Percentiles rank a stretch among this genome's conserved stretches.
Evolutionary conservation across 2,888 invertebrate species (phyloP).

Genomic region (Chelonus formosanus): DNA sequence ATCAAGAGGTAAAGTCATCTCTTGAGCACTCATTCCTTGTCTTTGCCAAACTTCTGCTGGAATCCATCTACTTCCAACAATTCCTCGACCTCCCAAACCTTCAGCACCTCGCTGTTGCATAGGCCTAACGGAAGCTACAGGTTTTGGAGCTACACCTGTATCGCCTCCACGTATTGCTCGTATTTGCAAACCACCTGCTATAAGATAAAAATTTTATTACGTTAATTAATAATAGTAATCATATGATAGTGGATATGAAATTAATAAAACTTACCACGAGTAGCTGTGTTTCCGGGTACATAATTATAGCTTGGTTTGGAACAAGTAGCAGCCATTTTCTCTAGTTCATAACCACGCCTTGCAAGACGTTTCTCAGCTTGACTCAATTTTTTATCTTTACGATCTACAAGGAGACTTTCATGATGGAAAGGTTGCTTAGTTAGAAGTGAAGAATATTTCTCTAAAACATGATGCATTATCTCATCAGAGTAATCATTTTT

Average conservation of each 20-base stretch:
- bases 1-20: constrained; percentile 92
- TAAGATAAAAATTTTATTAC: constrained; percentile 25
- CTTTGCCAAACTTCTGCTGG: constrained; percentile 91
- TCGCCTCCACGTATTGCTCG: constrained; percentile 70
- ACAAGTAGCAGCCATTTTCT: constrained; percentile 84
- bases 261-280: constrained; percentile 51
- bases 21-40: constrained; percentile 95
- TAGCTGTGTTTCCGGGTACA: constrained; percentile 62
- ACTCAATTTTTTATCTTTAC: constrained; percentile 93
- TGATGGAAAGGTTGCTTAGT: constrained; percentile 93
- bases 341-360: constrained; percentile 91
- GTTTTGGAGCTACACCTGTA: constrained; percentile 72
- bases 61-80: constrained; percentile 74
- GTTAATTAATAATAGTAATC: no score
- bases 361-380: constrained; percentile 93
- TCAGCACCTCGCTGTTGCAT: constrained; percentile 72
- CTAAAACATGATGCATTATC: constrained; percentile 76
- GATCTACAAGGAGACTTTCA: constrained; percentile 91
- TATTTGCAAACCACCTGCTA: constrained; percentile 66
- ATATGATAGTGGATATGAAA: neutral
- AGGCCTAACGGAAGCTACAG: constrained; percentile 78
- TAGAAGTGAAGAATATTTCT: constrained; percentile 71
- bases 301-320: constrained; percentile 68
- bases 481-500: constrained; percentile 82
- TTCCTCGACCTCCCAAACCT: constrained; percentile 66